Evolutionary conservation across 2,888 invertebrate species (phyloP), one percentile per base, ranked within the genome.

Genomic region (Rhagonycha lutea): DNA sequence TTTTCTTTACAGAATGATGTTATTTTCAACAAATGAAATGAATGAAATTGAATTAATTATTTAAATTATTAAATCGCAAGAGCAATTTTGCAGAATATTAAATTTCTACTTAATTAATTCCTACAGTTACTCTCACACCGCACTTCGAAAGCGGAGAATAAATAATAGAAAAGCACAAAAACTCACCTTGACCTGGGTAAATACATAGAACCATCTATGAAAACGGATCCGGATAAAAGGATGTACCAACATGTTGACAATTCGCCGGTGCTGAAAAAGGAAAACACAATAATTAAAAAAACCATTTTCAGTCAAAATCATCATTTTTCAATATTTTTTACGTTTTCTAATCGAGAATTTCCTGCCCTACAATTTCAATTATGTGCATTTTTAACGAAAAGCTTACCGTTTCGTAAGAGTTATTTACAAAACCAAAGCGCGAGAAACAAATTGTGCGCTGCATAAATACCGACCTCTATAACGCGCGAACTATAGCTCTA

Each of bases 121-220:
- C 47, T n/a, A n/a, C 47, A n/a, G 47, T 47, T 47, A 47, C n/a
- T n/a, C 7, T n/a, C n/a, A n/a, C 47, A n/a, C 47, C 12, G 7
- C 47, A 4, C 47, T n/a, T 47, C n/a, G n/a, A 47, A 47, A 47
- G 7, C 32, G 8, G 14, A 29, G 23, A n/a, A 65, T 9, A 72
- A 72, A 18, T 14, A 47, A 61, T 10, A 68, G 7, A 61, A 65
- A 26, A 69, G 14, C 69, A 9, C 24, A 14, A 47, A 32, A 26
- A 84, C 90, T 89, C 89, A 94, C 94, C 94, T 93, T 88, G 93
- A 93, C 82, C 92, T 90, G n/a, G 95, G 95, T 80, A 95, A 89
- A 86, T 93, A 95, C 93, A 95, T 94, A 82, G 94, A 94, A 68
- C 94, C 94, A 87, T 95, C 95, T 87, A 95, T 95, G 90, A 95